A percentile compares a stretch with the other conserved stretches of the same genome.
phyloP scores from a whole-genome alignment of 2,888 invertebrate genomes.

The Hartigia nigra region DNA sequence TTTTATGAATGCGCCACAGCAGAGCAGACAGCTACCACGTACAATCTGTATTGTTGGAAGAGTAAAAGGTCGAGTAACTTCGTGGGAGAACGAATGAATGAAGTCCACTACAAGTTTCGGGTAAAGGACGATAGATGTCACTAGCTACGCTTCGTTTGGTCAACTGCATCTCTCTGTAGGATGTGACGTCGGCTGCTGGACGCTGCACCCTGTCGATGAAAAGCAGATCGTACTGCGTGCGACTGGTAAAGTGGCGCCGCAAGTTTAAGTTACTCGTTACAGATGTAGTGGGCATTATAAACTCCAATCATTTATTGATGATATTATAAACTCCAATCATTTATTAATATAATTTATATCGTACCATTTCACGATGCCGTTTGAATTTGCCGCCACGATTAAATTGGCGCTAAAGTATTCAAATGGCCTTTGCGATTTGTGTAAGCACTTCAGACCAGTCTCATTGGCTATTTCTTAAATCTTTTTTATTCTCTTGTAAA shows the following conservation, averaged over 20 bases:
- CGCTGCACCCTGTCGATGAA: background rate
- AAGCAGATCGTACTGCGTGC: background rate
- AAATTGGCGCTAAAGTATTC: background rate
- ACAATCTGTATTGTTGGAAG: conserved; percentile 53
- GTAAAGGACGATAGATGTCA: conserved; percentile 49
- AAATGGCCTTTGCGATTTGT: background rate
- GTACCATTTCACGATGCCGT: background rate
- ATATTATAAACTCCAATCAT: background rate
- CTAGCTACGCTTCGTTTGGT: conserved; percentile 26
- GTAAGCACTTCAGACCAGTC: background rate
- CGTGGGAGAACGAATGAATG: background rate
- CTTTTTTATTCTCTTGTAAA: background rate
- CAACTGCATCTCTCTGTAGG: background rate
- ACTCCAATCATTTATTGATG: background rate
- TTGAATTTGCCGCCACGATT: background rate
- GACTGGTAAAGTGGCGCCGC: background rate
- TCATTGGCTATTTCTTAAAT: background rate
- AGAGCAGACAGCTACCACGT: conserved; percentile 24
- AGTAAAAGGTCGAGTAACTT: conserved; percentile 10
- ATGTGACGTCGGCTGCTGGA: background rate
- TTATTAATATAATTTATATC: background rate
- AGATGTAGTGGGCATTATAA: background rate
- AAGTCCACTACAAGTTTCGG: conserved; percentile 40
- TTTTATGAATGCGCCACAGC: conserved; percentile 41
- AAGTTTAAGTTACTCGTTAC: background rate